Evolutionary conservation across 2,797 vertebrate species (phyloP).

Genomic region (Cuculus canorus): DNA sequence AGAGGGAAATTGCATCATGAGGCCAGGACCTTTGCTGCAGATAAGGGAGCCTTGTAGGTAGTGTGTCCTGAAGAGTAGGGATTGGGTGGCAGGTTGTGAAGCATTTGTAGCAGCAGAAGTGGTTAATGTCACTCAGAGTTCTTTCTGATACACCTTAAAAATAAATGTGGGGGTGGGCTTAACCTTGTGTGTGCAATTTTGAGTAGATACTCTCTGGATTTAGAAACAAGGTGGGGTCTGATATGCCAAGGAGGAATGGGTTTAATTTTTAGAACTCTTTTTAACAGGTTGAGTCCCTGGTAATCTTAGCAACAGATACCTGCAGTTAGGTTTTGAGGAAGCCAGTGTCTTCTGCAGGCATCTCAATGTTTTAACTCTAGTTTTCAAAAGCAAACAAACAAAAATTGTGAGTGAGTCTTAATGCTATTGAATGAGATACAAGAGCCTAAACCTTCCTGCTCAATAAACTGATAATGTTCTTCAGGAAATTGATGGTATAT

Average conservation of each 20-base stretch:
- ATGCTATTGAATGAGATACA: slow-evolving; percentile 36
- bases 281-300: neutral
- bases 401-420: neutral
- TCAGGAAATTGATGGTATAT: slow-evolving; percentile 64
- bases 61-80: neutral
- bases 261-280: neutral
- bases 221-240: neutral
- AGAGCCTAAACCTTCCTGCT: neutral
- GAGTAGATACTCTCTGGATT: neutral
- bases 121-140: neutral
- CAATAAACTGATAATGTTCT: slow-evolving; percentile 56
- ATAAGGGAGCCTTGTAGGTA: neutral
- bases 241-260: neutral
- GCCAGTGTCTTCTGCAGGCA: neutral
- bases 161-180: neutral
- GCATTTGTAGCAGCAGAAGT: neutral
- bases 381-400: neutral
- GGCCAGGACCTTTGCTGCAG: neutral
- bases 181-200: neutral
- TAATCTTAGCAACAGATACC: neutral
- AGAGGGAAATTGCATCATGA: neutral
- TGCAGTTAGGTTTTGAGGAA: neutral
- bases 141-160: neutral
- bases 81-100: neutral
- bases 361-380: slow-evolving; percentile 17